Percentiles rank a stretch among this genome's conserved stretches.
Conservation (phyloP, 2,113 vertebrate genomes). For the Tachysurus fulvidraco region DNA sequence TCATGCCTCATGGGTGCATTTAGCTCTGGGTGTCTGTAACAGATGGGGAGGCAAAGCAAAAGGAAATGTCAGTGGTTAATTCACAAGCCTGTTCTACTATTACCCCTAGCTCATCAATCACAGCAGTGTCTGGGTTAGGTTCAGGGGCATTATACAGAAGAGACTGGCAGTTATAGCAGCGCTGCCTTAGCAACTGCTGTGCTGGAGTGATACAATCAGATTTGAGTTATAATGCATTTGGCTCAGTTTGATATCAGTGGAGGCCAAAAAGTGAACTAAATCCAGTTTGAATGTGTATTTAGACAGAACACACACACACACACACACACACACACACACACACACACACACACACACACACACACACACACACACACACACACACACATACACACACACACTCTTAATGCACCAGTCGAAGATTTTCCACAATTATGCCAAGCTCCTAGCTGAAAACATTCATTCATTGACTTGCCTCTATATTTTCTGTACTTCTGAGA, state of each 20-base stretch:
- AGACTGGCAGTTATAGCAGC: not conserved
- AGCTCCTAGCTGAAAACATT: not conserved
- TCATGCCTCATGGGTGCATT: not conserved
- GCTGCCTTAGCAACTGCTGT: constrained; percentile 3
- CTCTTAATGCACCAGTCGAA: not conserved
- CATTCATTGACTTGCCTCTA: not conserved
- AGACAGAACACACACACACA: not conserved
- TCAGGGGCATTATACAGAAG: constrained; percentile 14
- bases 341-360: not conserved
- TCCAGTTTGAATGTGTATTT: constrained; percentile 19
- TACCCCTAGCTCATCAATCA: constrained; percentile 36
- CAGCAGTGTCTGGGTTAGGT: constrained; percentile 9
- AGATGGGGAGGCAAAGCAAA: constrained; percentile 9
- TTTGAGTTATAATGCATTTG: constrained; percentile 18
- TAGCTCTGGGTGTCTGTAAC: not conserved
- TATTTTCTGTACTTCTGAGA: not conserved
- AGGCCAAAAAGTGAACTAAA: constrained; percentile 4
- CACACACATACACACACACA: not conserved
- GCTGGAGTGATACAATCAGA: constrained; percentile 20
- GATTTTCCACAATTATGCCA: not conserved
- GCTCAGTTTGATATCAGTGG: not conserved
- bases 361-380: not conserved
- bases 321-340: constrained; percentile 11
- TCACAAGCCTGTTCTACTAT: constrained; percentile 34
- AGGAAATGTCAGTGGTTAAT: constrained; percentile 38